Evolutionary conservation across 2,113 vertebrate species (phyloP), one percentile per base, ranked within the genome.

Genomic region (Microcebus lehilahytsara): DNA sequence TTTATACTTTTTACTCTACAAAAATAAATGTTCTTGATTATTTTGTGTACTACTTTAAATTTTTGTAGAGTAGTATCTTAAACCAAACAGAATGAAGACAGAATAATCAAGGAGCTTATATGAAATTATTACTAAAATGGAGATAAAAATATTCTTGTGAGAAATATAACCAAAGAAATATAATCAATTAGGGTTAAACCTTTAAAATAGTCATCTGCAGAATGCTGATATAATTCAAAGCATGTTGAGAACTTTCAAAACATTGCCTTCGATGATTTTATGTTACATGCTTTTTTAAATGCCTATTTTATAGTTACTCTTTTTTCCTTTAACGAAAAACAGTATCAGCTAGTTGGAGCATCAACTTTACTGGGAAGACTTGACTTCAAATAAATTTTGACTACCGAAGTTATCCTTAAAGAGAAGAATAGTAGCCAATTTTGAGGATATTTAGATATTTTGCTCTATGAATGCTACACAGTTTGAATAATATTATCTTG

Each of bases 1-100:
- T 74, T 62, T 72, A 40, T 30, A 71, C 60, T 58, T 96, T 58
- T 91, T 19, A 80, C 74, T 95, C 87, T 84, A 93, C n/a, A 95
- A 93, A 97, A 27, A 77, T 83, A 91, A 91, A 91, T 95, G 85
- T 93, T 58, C 71, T 93, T 74, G n/a, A 67, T 91, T 91, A 91
- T 89, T 85, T 91, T 88, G 34, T 91, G n/a, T 6, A 91, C 46
- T 30, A 84, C 49, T 78, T 94, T 83, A 79, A 91, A 79, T 49
- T 88, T 95, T 56, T 81, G 19, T 80, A 79, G 2, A 80, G 40
- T 60, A 79, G 23, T 96, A 88, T 84, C n/a, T 96, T 85, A 90
- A 79, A 67, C 56, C 53, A 92, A 96, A 75, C 30, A 95, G 80
- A 89, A 27, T 83, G 14, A 92, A 85, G 9, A 75, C 51, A 90